Evolutionary conservation across 2,113 vertebrate species (phyloP).

Genomic region (Saiga tatarica): DNA sequence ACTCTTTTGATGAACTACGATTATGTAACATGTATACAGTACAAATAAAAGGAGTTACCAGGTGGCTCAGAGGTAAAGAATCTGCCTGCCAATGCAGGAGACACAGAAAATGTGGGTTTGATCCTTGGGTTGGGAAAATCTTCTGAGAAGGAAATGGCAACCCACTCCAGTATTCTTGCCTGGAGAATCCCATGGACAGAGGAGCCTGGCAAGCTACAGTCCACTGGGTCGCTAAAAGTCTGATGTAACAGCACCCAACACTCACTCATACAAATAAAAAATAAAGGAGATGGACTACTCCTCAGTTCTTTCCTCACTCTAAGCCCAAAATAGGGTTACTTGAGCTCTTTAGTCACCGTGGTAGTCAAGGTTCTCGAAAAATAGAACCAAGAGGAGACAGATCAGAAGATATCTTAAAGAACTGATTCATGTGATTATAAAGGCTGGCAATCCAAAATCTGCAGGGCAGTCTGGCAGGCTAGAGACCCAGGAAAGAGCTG

Average conservation of each 20-base stretch:
- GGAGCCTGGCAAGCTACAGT: not conserved
- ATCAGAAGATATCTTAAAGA: not conserved
- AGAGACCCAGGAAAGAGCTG: not conserved
- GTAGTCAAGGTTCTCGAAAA: not conserved
- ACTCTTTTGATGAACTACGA: not conserved
- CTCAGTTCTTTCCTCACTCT: not conserved
- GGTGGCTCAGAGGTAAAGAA: not conserved
- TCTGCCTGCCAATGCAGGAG: not conserved
- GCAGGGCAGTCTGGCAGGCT: not conserved
- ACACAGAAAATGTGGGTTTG: not conserved
- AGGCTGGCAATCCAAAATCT: not conserved
- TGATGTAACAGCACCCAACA: not conserved
- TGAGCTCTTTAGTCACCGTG: not conserved
- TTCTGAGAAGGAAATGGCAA: not conserved
- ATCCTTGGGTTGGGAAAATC: not conserved
- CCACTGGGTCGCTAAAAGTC: not conserved
- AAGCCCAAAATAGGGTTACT: not conserved
- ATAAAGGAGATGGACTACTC: not conserved
- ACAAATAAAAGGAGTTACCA: not conserved
- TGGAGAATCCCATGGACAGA: not conserved
- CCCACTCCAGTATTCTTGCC: not conserved
- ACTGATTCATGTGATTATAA: not conserved
- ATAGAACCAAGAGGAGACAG: not conserved
- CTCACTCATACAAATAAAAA: not conserved
- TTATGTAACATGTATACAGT: not conserved